Base-by-base conservation (phyloP, 2,888 invertebrate species). In the Cephus nigrinus region DNA sequence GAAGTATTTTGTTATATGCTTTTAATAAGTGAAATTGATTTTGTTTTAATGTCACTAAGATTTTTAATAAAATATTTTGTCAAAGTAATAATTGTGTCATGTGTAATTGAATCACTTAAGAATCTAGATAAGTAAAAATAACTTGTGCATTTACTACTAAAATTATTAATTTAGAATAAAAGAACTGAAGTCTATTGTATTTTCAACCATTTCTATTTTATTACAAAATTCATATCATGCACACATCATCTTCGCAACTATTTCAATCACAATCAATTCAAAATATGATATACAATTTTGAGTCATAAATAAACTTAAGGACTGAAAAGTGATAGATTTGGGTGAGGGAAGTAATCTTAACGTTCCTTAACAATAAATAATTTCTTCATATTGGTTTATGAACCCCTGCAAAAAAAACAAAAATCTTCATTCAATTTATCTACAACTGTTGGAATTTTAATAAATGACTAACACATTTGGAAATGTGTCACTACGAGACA, bases 241-340 rank as follows among this genome's bases (percentile, higher is more conserved):
- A 84, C 83, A 83, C 82, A 81, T 76, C 80, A 82, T 68, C 81
- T 80, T 80, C 80, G 79, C 83, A 83, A 78, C 75, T 82, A 79
- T 78, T 80, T 85, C 83, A 84, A 55, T 84, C 84, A 79, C 83
- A 80, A 84, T 84, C 76, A 84, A 83, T 86, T 84, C 76, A 76
- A 83, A 84, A 87, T 79, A 76, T 76, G 82, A 82, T 84, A 84
- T 83, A 86, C 80, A 80, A 81, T 82, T 85, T 86, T 83, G 82
- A 82, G 76, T 78, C 81, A 89, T 89, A 89, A 89, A 89, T 89
- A 86, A 88, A 79, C 80, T 78, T 79, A 80, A 79, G 77, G 69
- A 74, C 55, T 36, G 75, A 31, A 69, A 75, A 69, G 77, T 68
- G 40, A 77, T 74, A 78, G 75, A 76, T 23, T 15, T 68, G 78